These are phyloP conservation scores for Yponomeuta malinellus DNA, from an alignment of 2,888 invertebrate species.

Conservation along the genomic window DNA sequence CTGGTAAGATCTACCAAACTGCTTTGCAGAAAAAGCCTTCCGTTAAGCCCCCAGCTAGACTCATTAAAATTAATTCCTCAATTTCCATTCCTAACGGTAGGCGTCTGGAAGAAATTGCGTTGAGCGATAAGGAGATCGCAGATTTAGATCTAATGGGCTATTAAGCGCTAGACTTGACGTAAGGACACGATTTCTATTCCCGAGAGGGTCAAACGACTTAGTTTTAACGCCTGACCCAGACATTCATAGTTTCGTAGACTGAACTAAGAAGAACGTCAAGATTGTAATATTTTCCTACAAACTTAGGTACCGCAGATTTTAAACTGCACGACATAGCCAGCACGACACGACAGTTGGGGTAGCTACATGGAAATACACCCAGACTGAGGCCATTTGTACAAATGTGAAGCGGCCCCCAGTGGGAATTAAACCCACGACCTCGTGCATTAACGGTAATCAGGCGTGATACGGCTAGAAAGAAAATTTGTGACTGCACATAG, in stretches of 20 bases:
- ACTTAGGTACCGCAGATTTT: too few species aligned
- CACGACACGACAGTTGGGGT: too few species aligned
- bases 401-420: too few species aligned
- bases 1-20: background rate
- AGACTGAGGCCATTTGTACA: too few species aligned
- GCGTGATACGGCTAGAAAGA: too few species aligned
- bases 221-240: background rate
- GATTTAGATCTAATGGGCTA: background rate
- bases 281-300: too few species aligned
- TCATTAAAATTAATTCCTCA: background rate
- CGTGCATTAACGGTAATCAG: too few species aligned
- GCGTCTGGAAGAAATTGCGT: background rate
- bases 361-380: too few species aligned
- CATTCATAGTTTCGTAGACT: background rate
- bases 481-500: too few species aligned
- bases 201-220: background rate
- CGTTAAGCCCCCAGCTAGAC: background rate
- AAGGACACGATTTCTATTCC: background rate
- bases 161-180: background rate
- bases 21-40: background rate
- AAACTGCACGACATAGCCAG: too few species aligned
- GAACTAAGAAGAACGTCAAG: too few species aligned
- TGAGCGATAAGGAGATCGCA: background rate
- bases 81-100: background rate
- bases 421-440: too few species aligned